phyloP scores from a whole-genome alignment of 2,113 vertebrate species.

The Dasyurus viverrinus region DNA sequence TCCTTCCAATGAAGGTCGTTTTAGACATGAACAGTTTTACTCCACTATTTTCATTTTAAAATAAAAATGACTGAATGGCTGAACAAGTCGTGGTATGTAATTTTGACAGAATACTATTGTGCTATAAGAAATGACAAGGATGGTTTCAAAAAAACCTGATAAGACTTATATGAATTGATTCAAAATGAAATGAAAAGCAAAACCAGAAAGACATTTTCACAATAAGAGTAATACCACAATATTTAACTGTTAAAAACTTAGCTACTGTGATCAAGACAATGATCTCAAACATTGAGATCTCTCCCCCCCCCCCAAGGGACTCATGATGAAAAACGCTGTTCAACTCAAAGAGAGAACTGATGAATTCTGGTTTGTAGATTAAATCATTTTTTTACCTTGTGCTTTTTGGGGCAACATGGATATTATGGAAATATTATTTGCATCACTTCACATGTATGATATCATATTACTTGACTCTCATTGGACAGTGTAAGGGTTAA shows the following conservation, averaged over 20 bases:
- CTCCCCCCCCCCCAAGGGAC: no score
- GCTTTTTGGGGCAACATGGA: neutral
- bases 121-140: neutral
- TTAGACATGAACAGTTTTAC: no score
- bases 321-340: neutral
- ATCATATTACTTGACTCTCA: neutral
- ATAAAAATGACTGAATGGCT: neutral
- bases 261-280: neutral
- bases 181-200: neutral
- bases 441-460: no score
- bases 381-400: neutral
- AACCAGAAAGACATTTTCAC: neutral
- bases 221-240: neutral
- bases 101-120: neutral
- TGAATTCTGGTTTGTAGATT: neutral
- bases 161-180: neutral
- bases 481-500: no score
- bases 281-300: neutral
- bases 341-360: neutral
- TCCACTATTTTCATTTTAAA: no score
- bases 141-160: neutral
- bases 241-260: neutral
- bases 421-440: neutral
- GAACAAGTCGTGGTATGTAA: neutral
- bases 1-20: no score